phyloP scores from a whole-genome alignment of 2,797 vertebrate genomes.

The Delichon dasypus region DNA sequence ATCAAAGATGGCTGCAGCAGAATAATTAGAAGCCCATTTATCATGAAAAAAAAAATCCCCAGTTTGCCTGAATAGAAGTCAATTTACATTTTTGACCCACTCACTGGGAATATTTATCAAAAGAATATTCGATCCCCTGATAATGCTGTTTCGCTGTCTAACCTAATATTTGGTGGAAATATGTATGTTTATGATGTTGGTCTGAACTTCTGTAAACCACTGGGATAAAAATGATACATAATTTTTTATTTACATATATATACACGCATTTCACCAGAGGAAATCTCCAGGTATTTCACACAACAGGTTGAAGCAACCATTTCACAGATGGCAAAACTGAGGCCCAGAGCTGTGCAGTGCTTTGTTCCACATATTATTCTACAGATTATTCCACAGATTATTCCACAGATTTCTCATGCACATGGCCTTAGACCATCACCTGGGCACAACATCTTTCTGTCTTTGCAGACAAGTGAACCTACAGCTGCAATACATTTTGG shows the following conservation, averaged over 20 bases:
- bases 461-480: not conserved
- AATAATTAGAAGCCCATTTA: constrained; percentile 66
- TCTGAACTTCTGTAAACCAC: constrained; percentile 10
- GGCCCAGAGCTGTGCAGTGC: not conserved
- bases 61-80: constrained; percentile 58
- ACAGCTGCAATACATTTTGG: accelerated
- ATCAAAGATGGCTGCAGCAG: constrained; percentile 55
- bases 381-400: not conserved
- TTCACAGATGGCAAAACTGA: not conserved
- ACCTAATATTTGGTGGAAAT: constrained; percentile 55
- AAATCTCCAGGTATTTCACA: not conserved
- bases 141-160: constrained; percentile 23
- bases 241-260: not conserved
- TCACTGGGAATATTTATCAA: constrained; percentile 66
- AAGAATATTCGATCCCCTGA: constrained; percentile 53
- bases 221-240: not conserved
- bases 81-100: constrained; percentile 71
- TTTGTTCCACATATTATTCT: not conserved
- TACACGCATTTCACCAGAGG: not conserved
- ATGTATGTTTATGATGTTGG: not conserved
- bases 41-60: constrained; percentile 22
- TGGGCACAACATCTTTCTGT: not conserved
- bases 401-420: not conserved
- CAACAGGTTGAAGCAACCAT: not conserved
- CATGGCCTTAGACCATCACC: accelerated